Percentiles rank a stretch among this genome's conserved stretches.
Evolutionary conservation across 1,140 invertebrate species (phyloP).

Genomic region (Mamestra configurata): DNA sequence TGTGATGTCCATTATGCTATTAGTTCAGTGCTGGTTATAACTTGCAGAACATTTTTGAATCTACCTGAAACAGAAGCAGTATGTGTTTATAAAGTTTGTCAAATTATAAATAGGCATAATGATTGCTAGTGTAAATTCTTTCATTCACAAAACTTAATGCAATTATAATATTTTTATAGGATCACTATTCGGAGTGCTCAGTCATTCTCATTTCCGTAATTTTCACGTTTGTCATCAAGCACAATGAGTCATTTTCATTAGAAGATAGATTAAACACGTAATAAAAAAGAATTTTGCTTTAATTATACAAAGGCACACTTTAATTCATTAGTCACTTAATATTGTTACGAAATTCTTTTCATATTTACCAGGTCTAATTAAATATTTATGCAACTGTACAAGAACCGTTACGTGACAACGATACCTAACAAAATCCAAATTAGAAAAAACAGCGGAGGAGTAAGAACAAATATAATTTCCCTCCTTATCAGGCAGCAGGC

Average conservation of each 20-base stretch:
- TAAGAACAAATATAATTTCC: too few species aligned
- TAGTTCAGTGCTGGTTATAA: slow-evolving; percentile 16
- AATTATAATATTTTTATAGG: too few species aligned
- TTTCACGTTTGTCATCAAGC: neutral
- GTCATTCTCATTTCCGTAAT: neutral
- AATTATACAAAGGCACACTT: neutral
- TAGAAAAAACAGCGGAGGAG: too few species aligned
- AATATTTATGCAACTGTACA: too few species aligned
- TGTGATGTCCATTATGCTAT: slow-evolving; percentile 22
- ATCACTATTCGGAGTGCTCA: too few species aligned
- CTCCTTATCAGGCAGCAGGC: too few species aligned
- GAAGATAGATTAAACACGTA: neutral
- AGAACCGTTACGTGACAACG: too few species aligned
- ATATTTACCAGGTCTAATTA: too few species aligned
- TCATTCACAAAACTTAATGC: too few species aligned
- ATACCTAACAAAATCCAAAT: too few species aligned
- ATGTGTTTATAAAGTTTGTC: neutral
- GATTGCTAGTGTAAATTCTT: too few species aligned
- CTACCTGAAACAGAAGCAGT: slow-evolving; percentile 24
- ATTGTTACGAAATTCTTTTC: neutral
- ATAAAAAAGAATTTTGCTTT: neutral
- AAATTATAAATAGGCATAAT: too few species aligned
- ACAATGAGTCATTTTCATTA: neutral
- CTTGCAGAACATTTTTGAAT: slow-evolving; percentile 19
- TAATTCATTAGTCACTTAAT: neutral